Base-by-base conservation (phyloP, 2,113 vertebrate species). In the Scophthalmus maximus region DNA sequence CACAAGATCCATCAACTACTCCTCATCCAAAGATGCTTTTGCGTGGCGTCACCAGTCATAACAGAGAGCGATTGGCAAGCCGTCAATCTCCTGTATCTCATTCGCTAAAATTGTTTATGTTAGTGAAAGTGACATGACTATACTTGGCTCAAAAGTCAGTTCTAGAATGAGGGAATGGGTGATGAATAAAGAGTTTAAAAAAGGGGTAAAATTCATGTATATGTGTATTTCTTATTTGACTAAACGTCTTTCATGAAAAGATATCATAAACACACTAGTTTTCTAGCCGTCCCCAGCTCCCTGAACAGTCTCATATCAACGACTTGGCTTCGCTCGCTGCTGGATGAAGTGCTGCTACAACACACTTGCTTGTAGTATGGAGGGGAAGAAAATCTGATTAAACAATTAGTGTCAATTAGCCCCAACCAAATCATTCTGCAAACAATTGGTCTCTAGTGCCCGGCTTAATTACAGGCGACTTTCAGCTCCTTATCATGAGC, bases 351-450 rank as follows among this genome's bases (percentile, higher is more conserved):
- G 85, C 84, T 64, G 68, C 53, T 56, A 51, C 73, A 79, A 81
- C 77, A 44, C 77, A 81, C 92, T 92, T 87, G 82, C 82, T 85
- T 86, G 88, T 90, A 90, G 86, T 88, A 89, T 89, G 88, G 84
- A 92, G 73, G 86, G 88, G 89, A 95, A 95, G 95, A 96, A 98
- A 97, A 96, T 97, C 96, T 95, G 96, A 97, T 98, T 97, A 97
- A 99, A 98, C 95, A 98, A 98, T 99, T 99, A 98, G 95, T 96
- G 96, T 96, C 96, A 99, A 98, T 99, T 99, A 99, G 96, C 96
- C 91, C 93, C 92, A 92, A 96, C 94, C 96, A 96, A 96, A 98
- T 96, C 95, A 96, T 95, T 96, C 95, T 85, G 91, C 94, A 97
- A 98, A 98, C 96, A 98, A 98, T 97, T 96, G 96, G 96, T 98